Conservation (phyloP, 2,888 invertebrate genomes). For the Chrysolina americana region DNA sequence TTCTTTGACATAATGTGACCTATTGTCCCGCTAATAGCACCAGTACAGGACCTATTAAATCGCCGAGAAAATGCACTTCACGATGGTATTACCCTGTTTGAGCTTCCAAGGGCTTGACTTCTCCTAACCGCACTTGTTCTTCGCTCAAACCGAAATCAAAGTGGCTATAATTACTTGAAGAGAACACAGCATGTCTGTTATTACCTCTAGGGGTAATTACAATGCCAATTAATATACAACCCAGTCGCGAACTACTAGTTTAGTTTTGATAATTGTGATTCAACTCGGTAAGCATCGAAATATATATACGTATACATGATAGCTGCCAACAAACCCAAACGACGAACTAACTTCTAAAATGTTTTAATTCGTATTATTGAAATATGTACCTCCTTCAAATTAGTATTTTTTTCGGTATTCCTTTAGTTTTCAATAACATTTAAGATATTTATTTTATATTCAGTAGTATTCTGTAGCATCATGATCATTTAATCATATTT, state of each 20-base stretch:
- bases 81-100: background rate
- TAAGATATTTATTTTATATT: no score
- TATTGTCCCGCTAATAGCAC: background rate
- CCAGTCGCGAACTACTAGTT: constrained; percentile 17
- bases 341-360: background rate
- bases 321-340: background rate
- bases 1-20: background rate
- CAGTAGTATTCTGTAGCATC: no score
- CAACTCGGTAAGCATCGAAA: background rate
- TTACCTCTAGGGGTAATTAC: constrained; percentile 1
- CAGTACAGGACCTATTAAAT: background rate
- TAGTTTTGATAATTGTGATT: background rate
- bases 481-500: no score
- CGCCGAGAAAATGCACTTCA: constrained; percentile 5
- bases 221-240: constrained; percentile 8
- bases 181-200: constrained; percentile 1
- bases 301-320: background rate
- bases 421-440: no score
- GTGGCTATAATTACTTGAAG: constrained; percentile 21
- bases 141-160: background rate
- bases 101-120: background rate
- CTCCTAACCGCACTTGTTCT: constrained; percentile 13
- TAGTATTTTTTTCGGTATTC: no score
- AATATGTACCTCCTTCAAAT: no score
- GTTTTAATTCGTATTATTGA: no score